A percentile compares a stretch with the other conserved stretches of the same genome.
phyloP scores from a whole-genome alignment of 2,113 vertebrate species.

The Noctilio leporinus region DNA sequence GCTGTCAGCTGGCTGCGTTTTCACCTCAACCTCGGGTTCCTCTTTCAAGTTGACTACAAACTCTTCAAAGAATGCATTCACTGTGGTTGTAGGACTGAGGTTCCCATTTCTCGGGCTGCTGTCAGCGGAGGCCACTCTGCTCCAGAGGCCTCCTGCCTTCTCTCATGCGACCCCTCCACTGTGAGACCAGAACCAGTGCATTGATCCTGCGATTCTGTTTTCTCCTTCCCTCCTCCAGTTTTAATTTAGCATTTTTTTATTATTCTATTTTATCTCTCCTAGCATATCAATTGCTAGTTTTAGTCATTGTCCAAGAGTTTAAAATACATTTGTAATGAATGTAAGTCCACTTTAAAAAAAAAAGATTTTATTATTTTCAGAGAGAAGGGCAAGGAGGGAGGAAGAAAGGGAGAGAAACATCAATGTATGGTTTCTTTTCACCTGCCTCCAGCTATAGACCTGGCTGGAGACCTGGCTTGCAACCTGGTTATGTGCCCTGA shows the following conservation, averaged over 20 bases:
- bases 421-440: no score
- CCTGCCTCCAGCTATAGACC: no score
- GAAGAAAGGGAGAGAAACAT: no score
- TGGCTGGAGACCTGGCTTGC: no score
- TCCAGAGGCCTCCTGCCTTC: neutral
- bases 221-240: neutral
- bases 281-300: neutral
- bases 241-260: neutral
- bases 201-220: neutral
- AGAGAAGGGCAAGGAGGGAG: no score
- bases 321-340: neutral
- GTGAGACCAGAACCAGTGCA: accelerated
- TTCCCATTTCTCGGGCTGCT: neutral
- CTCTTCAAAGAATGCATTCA: neutral
- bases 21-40: neutral
- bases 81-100: neutral
- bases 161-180: neutral
- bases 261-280: neutral
- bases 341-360: neutral
- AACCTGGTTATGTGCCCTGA: no score
- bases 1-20: neutral
- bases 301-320: neutral
- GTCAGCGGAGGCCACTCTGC: neutral
- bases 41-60: neutral
- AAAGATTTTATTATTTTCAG: no score